These are phyloP conservation scores for Micrasema minimum DNA, from an alignment of 1,140 invertebrate genomes.

Conservation along the genomic window DNA sequence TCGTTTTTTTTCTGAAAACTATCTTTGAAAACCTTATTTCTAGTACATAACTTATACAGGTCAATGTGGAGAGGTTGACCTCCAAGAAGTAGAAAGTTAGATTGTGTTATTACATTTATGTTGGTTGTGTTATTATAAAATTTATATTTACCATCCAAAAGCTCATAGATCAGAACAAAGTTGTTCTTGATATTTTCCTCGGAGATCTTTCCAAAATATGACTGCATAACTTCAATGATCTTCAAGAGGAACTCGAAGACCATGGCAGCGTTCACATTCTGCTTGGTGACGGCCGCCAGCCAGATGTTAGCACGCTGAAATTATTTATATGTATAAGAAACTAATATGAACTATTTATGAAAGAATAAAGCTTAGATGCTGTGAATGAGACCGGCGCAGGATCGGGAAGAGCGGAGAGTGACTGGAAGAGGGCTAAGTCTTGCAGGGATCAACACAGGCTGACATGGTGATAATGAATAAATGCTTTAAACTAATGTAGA, in stretches of 20 bases:
- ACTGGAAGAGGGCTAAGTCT: no score
- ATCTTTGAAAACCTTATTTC: no score
- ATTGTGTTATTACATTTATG: no score
- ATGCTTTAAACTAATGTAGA: no score
- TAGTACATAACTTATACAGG: no score
- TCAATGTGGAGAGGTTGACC: no score
- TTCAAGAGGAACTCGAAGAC: constrained; percentile 99
- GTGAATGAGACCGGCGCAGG: neutral
- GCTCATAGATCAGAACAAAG: constrained; percentile 99
- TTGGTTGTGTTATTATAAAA: no score
- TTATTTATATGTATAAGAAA: neutral
- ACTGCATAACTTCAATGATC: constrained; percentile 99
- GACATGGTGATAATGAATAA: no score
- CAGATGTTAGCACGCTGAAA: constrained; percentile 93
- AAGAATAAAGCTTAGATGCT: neutral
- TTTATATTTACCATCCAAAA: constrained; percentile 85
- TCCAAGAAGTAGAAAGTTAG: no score
- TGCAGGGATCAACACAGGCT: no score
- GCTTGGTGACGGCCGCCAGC: constrained; percentile 98
- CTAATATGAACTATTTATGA: constrained; percentile 12
- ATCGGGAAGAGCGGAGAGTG: neutral
- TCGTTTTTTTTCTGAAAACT: no score
- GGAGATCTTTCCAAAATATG: constrained; percentile 99
- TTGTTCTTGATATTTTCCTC: constrained; percentile 99
- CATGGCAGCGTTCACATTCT: constrained; percentile 99